Base-by-base conservation (phyloP, 2,113 vertebrate genomes). In the Chaenogobius annularis region DNA sequence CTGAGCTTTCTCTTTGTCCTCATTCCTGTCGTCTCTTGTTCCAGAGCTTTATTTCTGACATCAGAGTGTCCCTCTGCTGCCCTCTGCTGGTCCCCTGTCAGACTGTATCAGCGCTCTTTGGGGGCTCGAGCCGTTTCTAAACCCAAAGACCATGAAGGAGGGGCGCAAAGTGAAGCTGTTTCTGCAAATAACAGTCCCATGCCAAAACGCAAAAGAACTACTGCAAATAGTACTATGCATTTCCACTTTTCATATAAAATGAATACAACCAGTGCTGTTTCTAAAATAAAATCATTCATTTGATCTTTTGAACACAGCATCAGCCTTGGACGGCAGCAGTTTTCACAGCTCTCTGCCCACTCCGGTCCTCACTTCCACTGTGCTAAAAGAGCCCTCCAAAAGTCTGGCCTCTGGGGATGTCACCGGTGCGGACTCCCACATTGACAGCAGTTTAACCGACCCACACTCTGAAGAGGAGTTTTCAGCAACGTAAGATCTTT, bases 351-450 rank as follows among this genome's bases (percentile, higher is more conserved):
- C 31, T 47, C 59, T 90, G 66, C 63, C 50, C 62, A 85, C 77
- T 6, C 91, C 91, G 0, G 85, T 87, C 5, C 73, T 93, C 55
- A 94, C 93, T 12, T 96, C 95, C 43, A 96, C 95, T 0, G 62
- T 78, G 6, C 78, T 90, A 85, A 93, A 77, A 72, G 69, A 67
- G 23, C 72, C 80, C 0, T 5, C 14, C 35, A 72, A 61, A 11
- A 43, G 8, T 13, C 22, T 9, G 15, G 13, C 50, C 68, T 11
- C 70, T 65, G 43, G 19, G 5, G 73, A 66, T 9, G 35, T 31
- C 62, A 55, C 6, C 20, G 35, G 52, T 15, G 0, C 61, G 13
- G 23, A 54, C 58, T 79, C 65, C 0, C 76, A 81, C 31, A 26
- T n/a, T 1, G 26, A 48, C 54, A 69, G 55, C 47, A 23, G 15